Base-by-base conservation (phyloP, 2,113 vertebrate genomes). In the Smithornis capensis region DNA sequence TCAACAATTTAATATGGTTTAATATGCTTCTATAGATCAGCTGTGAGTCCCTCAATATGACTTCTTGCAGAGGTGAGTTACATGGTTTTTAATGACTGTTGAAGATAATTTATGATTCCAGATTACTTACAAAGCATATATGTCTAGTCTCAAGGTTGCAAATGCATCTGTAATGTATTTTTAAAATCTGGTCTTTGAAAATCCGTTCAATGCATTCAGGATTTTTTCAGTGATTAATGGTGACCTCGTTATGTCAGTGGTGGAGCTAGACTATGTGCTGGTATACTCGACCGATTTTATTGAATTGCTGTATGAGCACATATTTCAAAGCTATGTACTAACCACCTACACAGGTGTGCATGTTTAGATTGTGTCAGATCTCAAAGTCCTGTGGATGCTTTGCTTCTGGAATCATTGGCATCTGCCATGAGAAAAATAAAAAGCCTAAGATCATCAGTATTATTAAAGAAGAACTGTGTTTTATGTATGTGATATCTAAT, bases 121-220 rank as follows among this genome's bases (percentile, higher is more conserved):
- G 40, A 31, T 91, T 73, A 64, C 15, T 89, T 40, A 64, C 19
- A 84, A 67, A 87, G 27, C 35, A 13, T 25, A 0, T 67, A 45
- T 50, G 33, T 57, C 89, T 60, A 75, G 35, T 59, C 38, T 87
- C 56, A 62, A 74, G 29, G 63, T 87, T 87, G 68, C 44, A 76
- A 89, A 76, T 87, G 44, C 33, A 40, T 91, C 92, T 82, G 25
- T 52, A 79, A 71, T 92, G 21, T 75, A 83, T 87, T 91, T 90
- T 95, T 90, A 68, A 94, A 93, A 69, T 62, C 59, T 73, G n/a
- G 79, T 93, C 65, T 87, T 89, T 73, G 40, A 85, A 91, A 94
- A 85, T 40, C 10, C 6, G 17, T 19, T 89, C 21, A 63, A 14
- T 78, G 35, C 12, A 29, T 63, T 91, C 21, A 19, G 59, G 62